These are phyloP conservation scores for Fistularia tabacaria DNA, from an alignment of 2,797 vertebrate genomes.

Conservation along the genomic window DNA sequence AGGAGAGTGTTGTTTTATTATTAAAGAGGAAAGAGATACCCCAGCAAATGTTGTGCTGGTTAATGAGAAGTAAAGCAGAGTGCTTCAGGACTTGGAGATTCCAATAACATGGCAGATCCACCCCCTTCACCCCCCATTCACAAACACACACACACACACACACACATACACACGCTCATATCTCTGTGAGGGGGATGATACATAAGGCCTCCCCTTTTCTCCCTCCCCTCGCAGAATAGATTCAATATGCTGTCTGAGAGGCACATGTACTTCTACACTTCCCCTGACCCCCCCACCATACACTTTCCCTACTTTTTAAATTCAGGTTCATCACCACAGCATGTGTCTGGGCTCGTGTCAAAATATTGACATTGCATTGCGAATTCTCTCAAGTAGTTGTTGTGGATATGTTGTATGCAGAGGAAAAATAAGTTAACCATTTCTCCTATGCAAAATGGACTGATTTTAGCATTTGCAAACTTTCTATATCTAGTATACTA, in stretches of 20 bases:
- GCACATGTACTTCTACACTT: slow-evolving; percentile 64
- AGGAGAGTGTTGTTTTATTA: slow-evolving; percentile 71
- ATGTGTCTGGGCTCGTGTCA: too few relatives aligned
- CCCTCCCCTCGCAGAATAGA: slow-evolving; percentile 56
- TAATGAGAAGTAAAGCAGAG: slow-evolving; percentile 74
- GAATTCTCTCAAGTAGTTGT: too few relatives aligned
- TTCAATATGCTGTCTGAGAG: slow-evolving; percentile 63
- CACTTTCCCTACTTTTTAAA: too few relatives aligned
- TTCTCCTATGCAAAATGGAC: too few relatives aligned
- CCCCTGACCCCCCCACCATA: slow-evolving; percentile 35
- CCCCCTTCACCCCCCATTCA: neutral
- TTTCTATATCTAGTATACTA: too few relatives aligned
- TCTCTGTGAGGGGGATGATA: slow-evolving; percentile 54
- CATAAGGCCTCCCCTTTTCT: slow-evolving; percentile 45
- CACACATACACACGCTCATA: too few relatives aligned
- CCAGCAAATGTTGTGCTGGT: slow-evolving; percentile 60
- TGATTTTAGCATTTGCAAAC: too few relatives aligned
- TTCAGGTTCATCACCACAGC: too few relatives aligned
- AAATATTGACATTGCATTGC: too few relatives aligned
- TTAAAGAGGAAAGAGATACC: slow-evolving; percentile 74
- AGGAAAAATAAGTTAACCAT: too few relatives aligned
- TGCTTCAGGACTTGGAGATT: slow-evolving; percentile 74
- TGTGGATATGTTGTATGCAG: too few relatives aligned
- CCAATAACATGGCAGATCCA: slow-evolving; percentile 70
- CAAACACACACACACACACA: too few relatives aligned